These are phyloP conservation scores for Alouatta palliata DNA, from an alignment of 2,113 vertebrate species.

Conservation along the genomic window DNA sequence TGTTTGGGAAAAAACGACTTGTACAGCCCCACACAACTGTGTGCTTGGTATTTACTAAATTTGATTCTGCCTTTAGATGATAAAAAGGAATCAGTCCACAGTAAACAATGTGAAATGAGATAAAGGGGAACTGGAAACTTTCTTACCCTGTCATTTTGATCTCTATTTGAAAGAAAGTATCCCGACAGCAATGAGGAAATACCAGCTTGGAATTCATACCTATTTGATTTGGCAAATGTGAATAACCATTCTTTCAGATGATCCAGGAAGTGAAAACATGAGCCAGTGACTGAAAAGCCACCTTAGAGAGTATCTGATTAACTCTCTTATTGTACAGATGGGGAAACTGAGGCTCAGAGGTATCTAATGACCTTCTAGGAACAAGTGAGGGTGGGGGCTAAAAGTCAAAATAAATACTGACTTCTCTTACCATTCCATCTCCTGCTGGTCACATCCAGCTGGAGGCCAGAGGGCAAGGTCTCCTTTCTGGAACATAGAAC, in stretches of 20 bases:
- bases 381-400: neutral
- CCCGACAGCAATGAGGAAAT: neutral
- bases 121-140: neutral
- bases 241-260: neutral
- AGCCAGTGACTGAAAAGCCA: neutral
- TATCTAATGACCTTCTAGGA: neutral
- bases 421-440: neutral
- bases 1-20: neutral
- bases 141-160: neutral
- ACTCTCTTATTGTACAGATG: neutral
- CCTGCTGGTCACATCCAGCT: neutral
- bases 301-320: neutral
- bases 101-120: neutral
- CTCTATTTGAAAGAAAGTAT: neutral
- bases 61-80: neutral
- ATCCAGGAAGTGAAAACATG: neutral
- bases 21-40: neutral
- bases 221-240: neutral
- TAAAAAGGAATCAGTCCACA: neutral
- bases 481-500: neutral
- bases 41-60: neutral
- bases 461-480: neutral
- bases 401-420: neutral
- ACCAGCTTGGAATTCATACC: neutral
- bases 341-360: neutral